Evolutionary conservation across 2,113 vertebrate species (phyloP), one percentile per base, ranked within the genome.

Genomic region (Fulmarus glacialis): DNA sequence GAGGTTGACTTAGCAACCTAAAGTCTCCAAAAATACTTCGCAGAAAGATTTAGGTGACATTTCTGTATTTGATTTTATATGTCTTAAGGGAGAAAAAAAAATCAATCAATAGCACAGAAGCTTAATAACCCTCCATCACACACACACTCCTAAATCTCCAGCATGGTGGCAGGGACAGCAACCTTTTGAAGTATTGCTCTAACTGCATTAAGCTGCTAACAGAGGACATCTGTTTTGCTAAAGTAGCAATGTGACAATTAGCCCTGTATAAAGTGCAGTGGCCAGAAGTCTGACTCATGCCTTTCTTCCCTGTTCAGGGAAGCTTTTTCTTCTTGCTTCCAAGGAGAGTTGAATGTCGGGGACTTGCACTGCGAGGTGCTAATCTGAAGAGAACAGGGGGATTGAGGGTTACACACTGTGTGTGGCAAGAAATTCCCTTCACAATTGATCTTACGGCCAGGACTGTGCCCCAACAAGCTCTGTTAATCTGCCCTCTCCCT

Each of bases 381-480:
- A 24, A 48, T 40, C 36, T 5, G 30, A 90, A 87, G 34, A 68
- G 43, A 82, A 52, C 23, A 36, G 24, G 52, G 47, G 48, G 27
- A 53, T 11, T 52, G 32, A 63, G 68, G 13, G 14, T 87, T 52
- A 29, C 24, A 24, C 47, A 23, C 16, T 20, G 23, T 27, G 53
- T 88, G 53, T 71, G 81, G 89, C 81, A 94, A 87, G 73, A 91
- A 91, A 91, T 93, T 87, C 77, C 30, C 64, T 87, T 75, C 73
- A 67, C 53, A 71, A 52, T 0, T 79, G 78, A 64, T 36, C 8
- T 72, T 48, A 22, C 68, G 87, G 66, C 19, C 36, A 32, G 52
- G 58, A 45, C 77, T 59, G 26, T 91, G 89, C 47, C 81, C 55
- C 45, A 59, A 45, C 48, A 90, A 64, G 82, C 78, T 60, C 38